phyloP scores from a whole-genome alignment of 1,140 invertebrate genomes.

The Thrips palmi region DNA sequence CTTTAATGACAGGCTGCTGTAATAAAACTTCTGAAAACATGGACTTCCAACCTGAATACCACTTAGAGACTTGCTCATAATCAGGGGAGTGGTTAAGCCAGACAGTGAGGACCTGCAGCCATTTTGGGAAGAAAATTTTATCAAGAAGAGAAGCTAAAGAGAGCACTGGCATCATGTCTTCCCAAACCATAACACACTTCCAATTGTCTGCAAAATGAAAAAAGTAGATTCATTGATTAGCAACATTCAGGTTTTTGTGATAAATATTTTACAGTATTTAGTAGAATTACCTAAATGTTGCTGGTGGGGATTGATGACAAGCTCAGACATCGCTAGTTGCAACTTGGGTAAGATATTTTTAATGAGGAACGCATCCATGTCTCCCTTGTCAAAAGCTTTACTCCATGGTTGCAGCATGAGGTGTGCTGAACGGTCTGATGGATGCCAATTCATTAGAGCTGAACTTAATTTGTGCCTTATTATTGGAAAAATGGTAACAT shows the following conservation, averaged over 20 bases:
- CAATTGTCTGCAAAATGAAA: conserved; percentile 31
- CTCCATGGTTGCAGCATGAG: conserved; percentile 87
- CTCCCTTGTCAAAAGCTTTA: conserved; percentile 58
- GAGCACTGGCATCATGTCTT: conserved; percentile 49
- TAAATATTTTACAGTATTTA: conserved; percentile 1
- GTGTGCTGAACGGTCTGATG: conserved; percentile 77
- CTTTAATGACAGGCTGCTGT: conserved; percentile 47
- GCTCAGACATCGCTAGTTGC: conserved; percentile 45
- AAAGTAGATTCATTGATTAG: not conserved
- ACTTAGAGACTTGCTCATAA: conserved; percentile 66
- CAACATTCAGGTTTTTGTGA: not conserved
- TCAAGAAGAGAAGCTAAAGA: conserved; percentile 57
- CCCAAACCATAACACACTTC: conserved; percentile 79
- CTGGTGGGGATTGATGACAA: conserved; percentile 72
- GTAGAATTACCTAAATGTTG: conserved; percentile 43
- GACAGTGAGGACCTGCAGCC: conserved; percentile 57
- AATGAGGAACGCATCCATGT: conserved; percentile 69
- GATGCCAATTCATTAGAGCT: conserved; percentile 80
- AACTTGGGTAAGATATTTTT: conserved; percentile 86
- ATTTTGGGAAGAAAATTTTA: conserved; percentile 74
- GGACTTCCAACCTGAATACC: conserved; percentile 78
- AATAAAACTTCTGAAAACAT: conserved; percentile 50
- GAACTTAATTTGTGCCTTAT: conserved; percentile 80
- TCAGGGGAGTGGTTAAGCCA: conserved; percentile 69
- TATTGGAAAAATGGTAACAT: conserved; percentile 70